These are phyloP conservation scores for Abramis brama DNA, from an alignment of 2,113 vertebrate species.

Conservation along the genomic window DNA sequence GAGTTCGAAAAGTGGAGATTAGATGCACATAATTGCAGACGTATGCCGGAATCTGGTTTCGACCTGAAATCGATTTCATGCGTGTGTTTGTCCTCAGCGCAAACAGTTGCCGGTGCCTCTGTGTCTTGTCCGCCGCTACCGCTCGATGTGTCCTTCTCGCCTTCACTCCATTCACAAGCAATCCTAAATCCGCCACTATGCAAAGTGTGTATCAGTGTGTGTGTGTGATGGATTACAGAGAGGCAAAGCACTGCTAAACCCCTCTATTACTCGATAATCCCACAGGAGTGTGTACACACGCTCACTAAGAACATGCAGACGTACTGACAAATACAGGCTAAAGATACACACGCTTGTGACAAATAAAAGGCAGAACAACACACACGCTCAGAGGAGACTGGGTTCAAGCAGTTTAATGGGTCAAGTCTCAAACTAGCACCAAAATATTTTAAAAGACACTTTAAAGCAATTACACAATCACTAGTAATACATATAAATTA, in stretches of 20 bases:
- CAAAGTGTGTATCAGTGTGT: conserved; percentile 54
- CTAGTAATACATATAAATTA: neutral
- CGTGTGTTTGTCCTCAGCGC: conserved; percentile 3
- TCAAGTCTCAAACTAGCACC: neutral
- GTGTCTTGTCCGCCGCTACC: neutral
- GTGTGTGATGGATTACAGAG: conserved; percentile 62
- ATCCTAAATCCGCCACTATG: conserved; percentile 67
- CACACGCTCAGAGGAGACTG: neutral
- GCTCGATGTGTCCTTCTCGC: conserved; percentile 54
- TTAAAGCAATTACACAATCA: neutral
- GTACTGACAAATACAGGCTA: conserved; percentile 16
- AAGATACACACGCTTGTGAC: conserved; percentile 6
- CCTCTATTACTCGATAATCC: conserved; percentile 75
- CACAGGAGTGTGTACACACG: conserved; percentile 55
- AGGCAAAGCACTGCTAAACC: conserved; percentile 75
- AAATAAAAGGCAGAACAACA: conserved; percentile 26
- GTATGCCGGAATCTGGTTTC: neutral
- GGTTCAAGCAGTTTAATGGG: neutral
- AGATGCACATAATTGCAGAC: conserved; percentile 24
- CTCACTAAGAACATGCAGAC: conserved; percentile 12
- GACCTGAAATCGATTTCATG: conserved; percentile 19
- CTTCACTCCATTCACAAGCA: conserved; percentile 72
- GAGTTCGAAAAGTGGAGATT: conserved; percentile 1
- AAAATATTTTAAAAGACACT: neutral
- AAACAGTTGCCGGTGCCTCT: neutral